Percentiles rank a stretch among this genome's conserved stretches.
phyloP scores from a whole-genome alignment of 2,113 vertebrate genomes.

The Thunnus thynnus region DNA sequence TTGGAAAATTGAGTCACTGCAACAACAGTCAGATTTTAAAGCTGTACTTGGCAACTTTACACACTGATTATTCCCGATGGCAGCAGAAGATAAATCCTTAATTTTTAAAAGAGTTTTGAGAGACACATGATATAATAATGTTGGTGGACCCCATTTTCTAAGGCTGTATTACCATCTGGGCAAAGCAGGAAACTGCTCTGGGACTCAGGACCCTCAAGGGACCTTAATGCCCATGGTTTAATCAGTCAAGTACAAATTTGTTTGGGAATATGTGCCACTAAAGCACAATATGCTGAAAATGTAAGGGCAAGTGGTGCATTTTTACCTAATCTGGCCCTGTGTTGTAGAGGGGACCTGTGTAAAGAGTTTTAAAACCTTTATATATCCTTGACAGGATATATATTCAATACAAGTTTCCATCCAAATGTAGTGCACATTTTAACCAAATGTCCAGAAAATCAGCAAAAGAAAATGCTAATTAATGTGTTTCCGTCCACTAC shows the following conservation, averaged over 20 bases:
- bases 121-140: neutral
- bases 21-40: conserved; percentile 21
- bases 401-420: too few species aligned
- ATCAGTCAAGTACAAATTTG: neutral
- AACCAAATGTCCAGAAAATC: too few species aligned
- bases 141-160: neutral
- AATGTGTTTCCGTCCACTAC: too few species aligned
- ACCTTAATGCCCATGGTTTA: neutral
- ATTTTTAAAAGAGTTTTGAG: neutral
- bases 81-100: neutral
- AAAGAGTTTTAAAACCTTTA: too few species aligned
- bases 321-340: too few species aligned
- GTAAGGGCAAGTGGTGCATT: too few species aligned
- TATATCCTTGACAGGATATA: too few species aligned
- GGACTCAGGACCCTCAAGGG: neutral
- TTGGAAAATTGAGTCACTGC: conserved; percentile 33
- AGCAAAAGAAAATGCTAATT: too few species aligned
- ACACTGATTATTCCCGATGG: conserved; percentile 1
- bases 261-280: neutral
- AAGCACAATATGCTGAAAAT: too few species aligned
- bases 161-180: neutral
- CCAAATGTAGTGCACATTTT: too few species aligned
- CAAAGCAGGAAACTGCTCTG: too few species aligned
- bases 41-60: conserved; percentile 12
- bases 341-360: too few species aligned